Percentiles rank a stretch among this genome's conserved stretches.
Evolutionary conservation across 1,140 invertebrate species (phyloP).

Genomic region (Rhopalosiphum maidis): DNA sequence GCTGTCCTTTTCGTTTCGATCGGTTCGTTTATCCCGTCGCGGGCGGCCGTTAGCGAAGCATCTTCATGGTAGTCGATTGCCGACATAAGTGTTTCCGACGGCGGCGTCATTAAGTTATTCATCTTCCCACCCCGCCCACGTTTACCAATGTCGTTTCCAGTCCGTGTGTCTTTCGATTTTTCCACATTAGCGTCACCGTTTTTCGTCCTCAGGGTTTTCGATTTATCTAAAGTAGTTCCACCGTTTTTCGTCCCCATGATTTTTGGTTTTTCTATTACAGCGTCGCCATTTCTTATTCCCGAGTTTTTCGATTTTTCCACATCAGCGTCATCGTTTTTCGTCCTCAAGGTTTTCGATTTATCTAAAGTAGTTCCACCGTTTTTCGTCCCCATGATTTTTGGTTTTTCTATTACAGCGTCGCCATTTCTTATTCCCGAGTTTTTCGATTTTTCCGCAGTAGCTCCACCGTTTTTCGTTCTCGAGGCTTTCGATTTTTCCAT

Average conservation of each 20-base stretch:
- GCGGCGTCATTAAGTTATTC: neutral
- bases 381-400: neutral
- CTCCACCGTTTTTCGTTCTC: neutral
- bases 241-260: neutral
- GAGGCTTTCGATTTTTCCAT: neutral
- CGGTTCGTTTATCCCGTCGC: neutral
- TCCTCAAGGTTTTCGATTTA: neutral
- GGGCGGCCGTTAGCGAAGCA: neutral
- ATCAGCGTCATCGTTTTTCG: neutral
- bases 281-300: fast-evolving
- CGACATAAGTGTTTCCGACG: neutral
- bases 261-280: neutral
- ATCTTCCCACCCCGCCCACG: neutral
- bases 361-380: neutral
- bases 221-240: neutral
- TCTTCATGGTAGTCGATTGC: neutral
- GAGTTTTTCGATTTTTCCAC: neutral
- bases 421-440: neutral
- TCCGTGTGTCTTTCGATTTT: neutral
- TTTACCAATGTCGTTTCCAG: neutral
- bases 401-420: neutral
- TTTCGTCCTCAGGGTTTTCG: neutral
- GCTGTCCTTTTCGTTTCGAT: neutral
- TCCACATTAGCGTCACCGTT: neutral
- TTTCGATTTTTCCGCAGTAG: neutral